Evolutionary conservation across 2,888 invertebrate species (phyloP).

Genomic region (Prenolepis imparis): DNA sequence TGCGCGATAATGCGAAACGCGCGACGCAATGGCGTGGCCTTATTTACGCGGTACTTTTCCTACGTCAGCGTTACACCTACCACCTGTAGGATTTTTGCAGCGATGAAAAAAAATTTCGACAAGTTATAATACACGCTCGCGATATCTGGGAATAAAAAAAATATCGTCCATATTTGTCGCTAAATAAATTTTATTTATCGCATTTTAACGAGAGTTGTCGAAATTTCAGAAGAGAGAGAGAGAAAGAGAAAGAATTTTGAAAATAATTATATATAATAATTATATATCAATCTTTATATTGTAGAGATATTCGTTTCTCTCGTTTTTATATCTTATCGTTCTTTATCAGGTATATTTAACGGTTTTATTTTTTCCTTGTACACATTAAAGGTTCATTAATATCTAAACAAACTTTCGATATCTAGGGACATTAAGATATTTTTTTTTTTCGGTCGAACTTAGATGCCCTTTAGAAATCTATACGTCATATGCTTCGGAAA

Average conservation of each 20-base stretch:
- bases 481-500: neutral
- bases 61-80: slow-evolving; percentile 12
- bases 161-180: neutral
- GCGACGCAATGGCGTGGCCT: slow-evolving; percentile 3
- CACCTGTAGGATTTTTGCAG: slow-evolving; percentile 51
- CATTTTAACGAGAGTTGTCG: neutral
- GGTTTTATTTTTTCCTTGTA: neutral
- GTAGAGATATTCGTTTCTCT: too few species aligned
- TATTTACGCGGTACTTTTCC: slow-evolving; percentile 12
- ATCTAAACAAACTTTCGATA: neutral
- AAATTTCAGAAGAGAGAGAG: neutral
- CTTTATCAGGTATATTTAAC: neutral
- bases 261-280: too few species aligned
- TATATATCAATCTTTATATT: too few species aligned
- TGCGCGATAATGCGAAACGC: slow-evolving; percentile 51
- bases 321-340: neutral
- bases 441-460: neutral
- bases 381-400: too few species aligned
- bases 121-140: too few species aligned
- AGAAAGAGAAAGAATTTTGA: too few species aligned
- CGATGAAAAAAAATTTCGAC: slow-evolving; percentile 29
- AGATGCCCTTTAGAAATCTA: neutral
- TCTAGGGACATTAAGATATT: neutral
- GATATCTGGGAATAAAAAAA: neutral
- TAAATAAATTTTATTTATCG: neutral